A percentile compares a stretch with the other conserved stretches of the same genome.
These are phyloP conservation scores for Odocoileus virginianus DNA, from an alignment of 2,113 vertebrate species.

Conservation along the genomic window DNA sequence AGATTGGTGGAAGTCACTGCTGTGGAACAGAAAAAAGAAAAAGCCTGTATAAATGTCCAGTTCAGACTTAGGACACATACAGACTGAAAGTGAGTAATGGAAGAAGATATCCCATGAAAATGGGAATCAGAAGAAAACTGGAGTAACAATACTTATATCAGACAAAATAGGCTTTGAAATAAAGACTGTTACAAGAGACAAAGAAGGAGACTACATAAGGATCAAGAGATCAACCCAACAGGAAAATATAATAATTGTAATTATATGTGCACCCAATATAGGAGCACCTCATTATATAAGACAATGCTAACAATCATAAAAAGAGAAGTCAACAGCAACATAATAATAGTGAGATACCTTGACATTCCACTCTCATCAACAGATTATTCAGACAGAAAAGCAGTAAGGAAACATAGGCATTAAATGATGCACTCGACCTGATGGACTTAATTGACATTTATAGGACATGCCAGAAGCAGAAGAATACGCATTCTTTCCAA, in stretches of 20 bases:
- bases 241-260: neutral
- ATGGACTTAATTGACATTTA: neutral
- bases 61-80: neutral
- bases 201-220: neutral
- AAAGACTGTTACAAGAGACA: neutral
- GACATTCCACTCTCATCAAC: neutral
- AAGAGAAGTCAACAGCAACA: neutral
- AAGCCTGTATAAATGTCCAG: neutral
- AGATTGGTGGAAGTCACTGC: neutral
- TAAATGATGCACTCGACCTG: neutral
- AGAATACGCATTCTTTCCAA: rapidly evolving
- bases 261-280: neutral
- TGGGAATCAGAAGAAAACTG: neutral
- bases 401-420: neutral
- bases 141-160: neutral
- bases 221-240: neutral
- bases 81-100: neutral
- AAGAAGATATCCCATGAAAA: neutral
- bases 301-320: neutral
- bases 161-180: neutral
- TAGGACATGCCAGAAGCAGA: neutral
- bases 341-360: neutral
- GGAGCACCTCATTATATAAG: neutral
- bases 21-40: neutral
- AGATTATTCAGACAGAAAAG: neutral